Percentiles rank a stretch among this genome's conserved stretches.
These are phyloP conservation scores for Philypnodon macrostomus DNA, from an alignment of 2,797 vertebrate species.

Conservation along the genomic window DNA sequence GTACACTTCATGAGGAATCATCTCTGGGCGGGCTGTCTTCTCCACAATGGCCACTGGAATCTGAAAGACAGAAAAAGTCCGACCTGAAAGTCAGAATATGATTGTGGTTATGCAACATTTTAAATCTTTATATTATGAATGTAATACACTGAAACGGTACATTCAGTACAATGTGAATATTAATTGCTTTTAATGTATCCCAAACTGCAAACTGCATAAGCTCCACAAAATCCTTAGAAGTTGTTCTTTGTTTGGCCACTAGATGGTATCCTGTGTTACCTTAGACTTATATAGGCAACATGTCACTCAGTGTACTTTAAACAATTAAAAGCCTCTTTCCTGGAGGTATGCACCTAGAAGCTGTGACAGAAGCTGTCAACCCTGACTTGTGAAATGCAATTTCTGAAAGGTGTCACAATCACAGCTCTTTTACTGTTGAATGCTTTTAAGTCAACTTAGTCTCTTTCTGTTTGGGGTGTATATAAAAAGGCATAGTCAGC, in stretches of 20 bases:
- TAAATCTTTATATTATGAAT: too few species aligned
- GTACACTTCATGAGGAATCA: conserved; percentile 97
- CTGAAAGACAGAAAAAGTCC: conserved; percentile 65
- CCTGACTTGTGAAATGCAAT: conserved; percentile 6
- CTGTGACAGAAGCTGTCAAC: conserved; percentile 10
- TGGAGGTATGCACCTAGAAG: conserved; percentile 3
- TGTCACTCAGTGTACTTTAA: conserved; percentile 7
- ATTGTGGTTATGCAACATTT: too few species aligned
- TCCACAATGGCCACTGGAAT: conserved; percentile 76
- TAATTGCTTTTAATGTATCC: too few species aligned
- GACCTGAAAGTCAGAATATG: too few species aligned
- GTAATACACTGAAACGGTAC: too few species aligned
- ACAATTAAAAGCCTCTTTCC: conserved; percentile 12
- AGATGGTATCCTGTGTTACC: conserved; percentile 36
- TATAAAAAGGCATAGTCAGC: conserved; percentile 1
- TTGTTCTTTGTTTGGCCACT: conserved; percentile 39
- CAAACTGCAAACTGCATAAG: neutral
- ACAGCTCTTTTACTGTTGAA: conserved; percentile 10
- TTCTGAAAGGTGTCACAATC: too few species aligned
- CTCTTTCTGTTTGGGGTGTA: conserved; percentile 15
- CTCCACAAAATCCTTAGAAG: conserved; percentile 7
- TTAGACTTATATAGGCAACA: conserved; percentile 15
- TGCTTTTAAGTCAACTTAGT: conserved; percentile 5
- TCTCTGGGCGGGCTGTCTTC: conserved; percentile 79
- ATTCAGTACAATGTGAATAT: too few species aligned